Conservation (phyloP, 2,113 vertebrate species). For the Syngnathoides biaculeatus region DNA sequence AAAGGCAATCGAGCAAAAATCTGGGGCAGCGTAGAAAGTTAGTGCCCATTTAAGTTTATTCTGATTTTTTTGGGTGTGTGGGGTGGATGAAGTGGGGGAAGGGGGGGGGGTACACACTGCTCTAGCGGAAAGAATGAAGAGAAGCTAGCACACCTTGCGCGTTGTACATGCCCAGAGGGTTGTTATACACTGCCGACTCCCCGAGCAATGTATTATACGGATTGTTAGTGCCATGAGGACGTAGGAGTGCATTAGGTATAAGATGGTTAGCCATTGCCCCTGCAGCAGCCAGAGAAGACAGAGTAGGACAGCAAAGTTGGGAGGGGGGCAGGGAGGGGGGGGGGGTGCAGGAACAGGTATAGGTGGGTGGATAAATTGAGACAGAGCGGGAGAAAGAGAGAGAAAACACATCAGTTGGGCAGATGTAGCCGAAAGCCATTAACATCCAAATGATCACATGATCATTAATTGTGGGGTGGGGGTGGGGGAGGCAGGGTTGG, state of each 20-base stretch:
- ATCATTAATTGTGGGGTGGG: slow-evolving; percentile 36
- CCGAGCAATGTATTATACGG: slow-evolving; percentile 99
- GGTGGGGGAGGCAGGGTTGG: too few species aligned
- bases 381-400: slow-evolving; percentile 51
- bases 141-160: slow-evolving; percentile 97
- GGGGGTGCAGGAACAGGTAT: slow-evolving; percentile 7
- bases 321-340: slow-evolving; percentile 51
- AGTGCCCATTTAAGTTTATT: too few species aligned
- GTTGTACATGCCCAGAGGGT: slow-evolving; percentile 99
- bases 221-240: slow-evolving; percentile 99
- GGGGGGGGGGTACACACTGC: slow-evolving; percentile 2
- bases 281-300: slow-evolving; percentile 85
- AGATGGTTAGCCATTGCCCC: slow-evolving; percentile 99
- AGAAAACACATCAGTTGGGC: slow-evolving; percentile 88
- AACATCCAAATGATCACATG: slow-evolving; percentile 67
- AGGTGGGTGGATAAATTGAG: slow-evolving; percentile 45
- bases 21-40: too few species aligned
- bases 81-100: too few species aligned
- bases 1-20: background rate
- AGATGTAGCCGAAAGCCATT: slow-evolving; percentile 81
- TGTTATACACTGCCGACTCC: slow-evolving; percentile 99
- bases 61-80: too few species aligned
- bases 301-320: slow-evolving; percentile 84
- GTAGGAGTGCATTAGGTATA: slow-evolving; percentile 99
- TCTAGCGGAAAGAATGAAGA: slow-evolving; percentile 61